Percentiles rank a stretch among this genome's conserved stretches.
Conservation (phyloP, 2,797 vertebrate species). For the Champsocephalus gunnari region DNA sequence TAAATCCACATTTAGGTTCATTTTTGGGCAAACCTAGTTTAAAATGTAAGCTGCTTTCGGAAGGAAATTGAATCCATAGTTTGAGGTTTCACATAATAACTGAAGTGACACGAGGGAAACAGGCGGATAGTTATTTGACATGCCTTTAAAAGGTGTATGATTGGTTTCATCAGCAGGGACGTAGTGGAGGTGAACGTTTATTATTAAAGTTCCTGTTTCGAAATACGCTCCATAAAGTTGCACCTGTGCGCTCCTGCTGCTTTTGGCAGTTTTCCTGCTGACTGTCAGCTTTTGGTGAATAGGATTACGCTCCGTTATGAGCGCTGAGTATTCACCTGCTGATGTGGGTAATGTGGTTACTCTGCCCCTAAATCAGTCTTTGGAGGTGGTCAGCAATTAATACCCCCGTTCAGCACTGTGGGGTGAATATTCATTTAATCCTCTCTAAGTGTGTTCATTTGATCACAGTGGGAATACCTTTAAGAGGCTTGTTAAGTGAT, state of each 20-base stretch:
- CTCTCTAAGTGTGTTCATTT: conserved; percentile 27
- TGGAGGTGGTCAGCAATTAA: conserved; percentile 75
- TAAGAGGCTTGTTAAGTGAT: conserved; percentile 32
- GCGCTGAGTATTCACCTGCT: conserved; percentile 64
- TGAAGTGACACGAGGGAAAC: background rate
- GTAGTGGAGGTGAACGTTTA: conserved; percentile 25
- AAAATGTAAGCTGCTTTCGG: background rate
- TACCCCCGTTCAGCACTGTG: conserved; percentile 61
- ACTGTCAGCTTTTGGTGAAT: conserved; percentile 44
- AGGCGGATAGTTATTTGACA: conserved; percentile 2
- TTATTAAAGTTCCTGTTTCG: conserved; percentile 40
- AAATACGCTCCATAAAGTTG: conserved; percentile 34
- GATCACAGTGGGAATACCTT: conserved; percentile 33
- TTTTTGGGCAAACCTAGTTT: background rate
- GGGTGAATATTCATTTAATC: conserved; percentile 61
- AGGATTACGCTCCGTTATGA: conserved; percentile 59
- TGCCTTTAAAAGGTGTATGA: conserved; percentile 5
- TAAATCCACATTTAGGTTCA: background rate
- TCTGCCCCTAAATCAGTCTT: conserved; percentile 40
- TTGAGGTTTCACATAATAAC: conserved; percentile 7
- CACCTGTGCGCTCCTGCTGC: conserved; percentile 34
- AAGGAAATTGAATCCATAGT: background rate
- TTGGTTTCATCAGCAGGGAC: conserved; percentile 18
- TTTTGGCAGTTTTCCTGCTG: conserved; percentile 56
- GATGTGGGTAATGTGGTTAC: conserved; percentile 62